phyloP scores from a whole-genome alignment of 1,140 invertebrate genomes.

The Zaprionus gabonicus region DNA sequence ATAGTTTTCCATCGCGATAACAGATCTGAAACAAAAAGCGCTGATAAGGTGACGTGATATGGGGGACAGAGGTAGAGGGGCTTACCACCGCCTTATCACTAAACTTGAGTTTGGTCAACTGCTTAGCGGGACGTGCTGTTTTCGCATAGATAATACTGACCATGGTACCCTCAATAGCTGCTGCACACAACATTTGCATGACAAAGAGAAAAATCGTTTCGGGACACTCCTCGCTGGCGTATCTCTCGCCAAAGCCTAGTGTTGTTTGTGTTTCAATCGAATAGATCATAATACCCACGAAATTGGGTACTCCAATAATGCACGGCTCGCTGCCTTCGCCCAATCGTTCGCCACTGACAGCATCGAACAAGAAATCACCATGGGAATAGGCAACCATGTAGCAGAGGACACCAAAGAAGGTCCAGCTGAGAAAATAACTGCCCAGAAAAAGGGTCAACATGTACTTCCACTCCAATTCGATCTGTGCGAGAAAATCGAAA shows the following conservation, averaged over 20 bases:
- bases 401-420: constrained; percentile 86
- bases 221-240: constrained; percentile 93
- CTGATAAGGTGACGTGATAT: background rate
- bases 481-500: constrained; percentile 68
- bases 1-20: constrained; percentile 87
- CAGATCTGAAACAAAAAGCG: constrained; percentile 85
- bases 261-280: constrained; percentile 88
- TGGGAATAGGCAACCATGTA: constrained; percentile 85
- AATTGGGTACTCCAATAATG: constrained; percentile 85
- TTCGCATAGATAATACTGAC: constrained; percentile 87
- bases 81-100: constrained; percentile 87
- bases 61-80: constrained; percentile 41
- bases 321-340: constrained; percentile 81
- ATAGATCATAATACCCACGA: constrained; percentile 87
- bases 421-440: constrained; percentile 86
- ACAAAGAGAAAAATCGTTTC: constrained; percentile 91
- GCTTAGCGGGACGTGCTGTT: constrained; percentile 86
- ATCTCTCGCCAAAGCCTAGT: constrained; percentile 90
- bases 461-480: constrained; percentile 87
- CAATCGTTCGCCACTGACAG: constrained; percentile 64
- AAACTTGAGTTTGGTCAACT: constrained; percentile 86
- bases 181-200: constrained; percentile 86
- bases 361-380: constrained; percentile 84
- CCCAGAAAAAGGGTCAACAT: constrained; percentile 86
- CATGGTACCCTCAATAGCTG: constrained; percentile 86